Percentiles rank a stretch among this genome's conserved stretches.
Conservation (phyloP, 2,113 vertebrate species). For the Ursus arctos region DNA sequence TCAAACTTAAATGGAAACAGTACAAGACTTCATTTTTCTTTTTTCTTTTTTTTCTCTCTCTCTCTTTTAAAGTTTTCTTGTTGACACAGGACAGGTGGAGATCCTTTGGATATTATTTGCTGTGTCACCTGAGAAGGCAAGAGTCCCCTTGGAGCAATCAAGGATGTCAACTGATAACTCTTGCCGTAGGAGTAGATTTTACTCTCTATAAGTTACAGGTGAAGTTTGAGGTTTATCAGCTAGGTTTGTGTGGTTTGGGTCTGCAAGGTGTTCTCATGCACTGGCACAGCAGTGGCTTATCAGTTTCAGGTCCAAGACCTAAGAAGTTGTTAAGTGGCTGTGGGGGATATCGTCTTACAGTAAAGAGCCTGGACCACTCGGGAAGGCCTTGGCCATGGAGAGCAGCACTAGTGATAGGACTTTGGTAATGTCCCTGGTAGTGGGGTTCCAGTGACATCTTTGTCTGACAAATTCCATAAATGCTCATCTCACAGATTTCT, state of each 20-base stretch:
- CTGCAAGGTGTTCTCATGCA: neutral
- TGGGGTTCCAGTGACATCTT: neutral
- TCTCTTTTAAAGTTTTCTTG: neutral
- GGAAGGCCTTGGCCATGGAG: neutral
- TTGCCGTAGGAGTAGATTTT: neutral
- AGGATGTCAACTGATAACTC: neutral
- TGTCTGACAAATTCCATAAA: neutral
- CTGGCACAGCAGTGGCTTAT: neutral
- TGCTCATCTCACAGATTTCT: neutral
- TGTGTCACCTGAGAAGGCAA: neutral
- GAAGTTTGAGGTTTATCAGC: neutral
- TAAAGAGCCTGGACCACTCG: neutral
- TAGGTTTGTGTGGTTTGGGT: neutral
- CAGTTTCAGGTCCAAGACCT: neutral
- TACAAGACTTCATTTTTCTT: neutral
- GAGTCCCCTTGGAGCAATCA: neutral
- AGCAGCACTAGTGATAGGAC: neutral
- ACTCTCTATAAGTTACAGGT: neutral
- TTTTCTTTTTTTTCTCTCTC: rapidly evolving
- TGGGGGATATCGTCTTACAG: rapidly evolving
- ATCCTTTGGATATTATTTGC: neutral
- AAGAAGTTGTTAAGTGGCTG: neutral
- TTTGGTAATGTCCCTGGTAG: neutral
- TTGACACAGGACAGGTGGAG: neutral
- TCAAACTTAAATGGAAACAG: neutral